phyloP scores from a whole-genome alignment of 2,113 vertebrate genomes.

The Rhinoderma darwinii region DNA sequence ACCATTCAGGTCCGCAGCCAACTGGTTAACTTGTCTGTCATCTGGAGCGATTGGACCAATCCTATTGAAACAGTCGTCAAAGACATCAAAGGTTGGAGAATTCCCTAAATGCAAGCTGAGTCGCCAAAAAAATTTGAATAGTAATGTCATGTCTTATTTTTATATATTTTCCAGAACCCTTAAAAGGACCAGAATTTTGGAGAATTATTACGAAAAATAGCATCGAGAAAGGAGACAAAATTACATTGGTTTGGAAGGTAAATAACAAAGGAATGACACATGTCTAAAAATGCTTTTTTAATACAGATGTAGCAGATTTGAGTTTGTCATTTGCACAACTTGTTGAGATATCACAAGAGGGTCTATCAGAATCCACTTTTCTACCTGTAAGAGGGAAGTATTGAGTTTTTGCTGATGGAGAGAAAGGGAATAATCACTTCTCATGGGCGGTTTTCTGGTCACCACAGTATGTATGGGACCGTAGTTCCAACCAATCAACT shows the following conservation, averaged over 20 bases:
- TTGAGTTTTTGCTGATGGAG: too few relatives aligned
- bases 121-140: not conserved
- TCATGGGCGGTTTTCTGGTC: too few relatives aligned
- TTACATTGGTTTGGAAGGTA: slow-evolving; percentile 91
- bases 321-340: too few relatives aligned
- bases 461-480: too few relatives aligned
- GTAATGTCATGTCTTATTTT: not conserved
- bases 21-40: slow-evolving; percentile 69
- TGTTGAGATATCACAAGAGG: too few relatives aligned
- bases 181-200: slow-evolving; percentile 90
- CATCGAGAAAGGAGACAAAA: slow-evolving; percentile 72
- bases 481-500: too few relatives aligned
- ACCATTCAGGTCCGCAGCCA: slow-evolving; percentile 81
- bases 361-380: too few relatives aligned
- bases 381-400: too few relatives aligned
- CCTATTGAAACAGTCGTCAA: slow-evolving; percentile 69
- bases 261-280: not conserved
- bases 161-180: slow-evolving; percentile 77
- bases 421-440: too few relatives aligned
- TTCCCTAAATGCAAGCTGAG: not conserved
- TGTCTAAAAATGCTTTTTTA: not conserved
- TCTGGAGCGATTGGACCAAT: slow-evolving; percentile 90
- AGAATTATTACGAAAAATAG: slow-evolving; percentile 75
- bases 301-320: too few relatives aligned
- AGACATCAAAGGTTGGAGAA: slow-evolving; percentile 80